These are phyloP conservation scores for Buathra laborator DNA, from an alignment of 2,888 invertebrate genomes.

Conservation along the genomic window DNA sequence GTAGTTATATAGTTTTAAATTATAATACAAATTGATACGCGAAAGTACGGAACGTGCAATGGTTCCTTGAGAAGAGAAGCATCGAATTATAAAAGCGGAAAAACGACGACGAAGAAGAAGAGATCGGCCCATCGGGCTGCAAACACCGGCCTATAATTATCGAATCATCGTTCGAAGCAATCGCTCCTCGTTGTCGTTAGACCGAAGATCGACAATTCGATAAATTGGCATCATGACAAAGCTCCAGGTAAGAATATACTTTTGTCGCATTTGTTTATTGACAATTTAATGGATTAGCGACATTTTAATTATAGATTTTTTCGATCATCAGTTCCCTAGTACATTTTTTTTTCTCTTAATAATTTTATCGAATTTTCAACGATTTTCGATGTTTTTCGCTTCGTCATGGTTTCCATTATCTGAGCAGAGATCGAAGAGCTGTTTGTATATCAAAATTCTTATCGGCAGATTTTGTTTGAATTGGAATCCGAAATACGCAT, in stretches of 20 bases:
- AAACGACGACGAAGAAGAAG: slow-evolving; percentile 24
- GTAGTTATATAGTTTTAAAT: background rate
- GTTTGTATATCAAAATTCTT: too few relatives aligned
- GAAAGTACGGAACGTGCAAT: slow-evolving; percentile 54
- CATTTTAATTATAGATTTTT: background rate
- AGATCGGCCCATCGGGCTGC: slow-evolving; percentile 12
- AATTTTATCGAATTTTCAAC: too few relatives aligned
- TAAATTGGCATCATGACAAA: slow-evolving; percentile 48
- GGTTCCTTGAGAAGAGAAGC: slow-evolving; percentile 55
- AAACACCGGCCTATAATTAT: slow-evolving; percentile 46
- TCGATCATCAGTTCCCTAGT: background rate
- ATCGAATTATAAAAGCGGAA: slow-evolving; percentile 31
- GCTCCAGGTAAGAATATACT: slow-evolving; percentile 55
- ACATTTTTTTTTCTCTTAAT: background rate
- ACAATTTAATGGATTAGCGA: background rate
- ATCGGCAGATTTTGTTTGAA: too few relatives aligned
- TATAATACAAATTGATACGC: slow-evolving; percentile 41
- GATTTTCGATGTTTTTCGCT: background rate
- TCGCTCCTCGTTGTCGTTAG: background rate
- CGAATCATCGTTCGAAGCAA: slow-evolving; percentile 31
- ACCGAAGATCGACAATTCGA: slow-evolving; percentile 21
- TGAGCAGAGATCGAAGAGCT: too few relatives aligned
- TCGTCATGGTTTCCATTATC: too few relatives aligned
- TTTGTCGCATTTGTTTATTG: background rate
- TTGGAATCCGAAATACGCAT: too few relatives aligned